A percentile compares a stretch with the other conserved stretches of the same genome.
These are phyloP conservation scores for Acanthosepion esculentum DNA, from an alignment of 2,888 invertebrate species.

Conservation along the genomic window DNA sequence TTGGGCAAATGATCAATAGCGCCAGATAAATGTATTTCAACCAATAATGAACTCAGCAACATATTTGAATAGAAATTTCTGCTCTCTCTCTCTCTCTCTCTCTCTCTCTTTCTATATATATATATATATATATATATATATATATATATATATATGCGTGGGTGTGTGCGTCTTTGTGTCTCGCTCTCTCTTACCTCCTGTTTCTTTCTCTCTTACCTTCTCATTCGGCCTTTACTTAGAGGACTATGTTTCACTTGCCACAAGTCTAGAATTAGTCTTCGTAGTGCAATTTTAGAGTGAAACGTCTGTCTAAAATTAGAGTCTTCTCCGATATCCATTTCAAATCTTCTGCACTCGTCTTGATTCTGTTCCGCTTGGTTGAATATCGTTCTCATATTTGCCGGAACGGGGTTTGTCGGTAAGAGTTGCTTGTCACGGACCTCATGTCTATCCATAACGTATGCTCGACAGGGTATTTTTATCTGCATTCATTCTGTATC, in stretches of 20 bases:
- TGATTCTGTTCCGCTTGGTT: neutral
- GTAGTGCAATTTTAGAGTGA: neutral
- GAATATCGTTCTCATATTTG: neutral
- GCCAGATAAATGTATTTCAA: too few relatives aligned
- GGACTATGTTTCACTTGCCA: too few relatives aligned
- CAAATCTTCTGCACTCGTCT: neutral
- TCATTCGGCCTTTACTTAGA: too few relatives aligned
- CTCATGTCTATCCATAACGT: neutral
- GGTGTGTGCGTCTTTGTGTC: neutral
- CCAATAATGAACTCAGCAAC: too few relatives aligned
- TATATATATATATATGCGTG: too few relatives aligned
- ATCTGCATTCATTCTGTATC: neutral
- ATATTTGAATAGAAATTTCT: too few relatives aligned
- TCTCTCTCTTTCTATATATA: neutral
- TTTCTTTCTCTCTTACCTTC: neutral
- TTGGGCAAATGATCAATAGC: too few relatives aligned
- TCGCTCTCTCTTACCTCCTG: neutral
- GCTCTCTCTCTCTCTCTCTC: too few relatives aligned
- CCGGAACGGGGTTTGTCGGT: too few relatives aligned
- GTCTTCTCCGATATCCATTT: neutral
- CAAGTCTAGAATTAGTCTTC: neutral
- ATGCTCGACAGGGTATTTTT: neutral
- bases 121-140: neutral
- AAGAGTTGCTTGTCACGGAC: neutral
- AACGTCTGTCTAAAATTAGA: neutral